A percentile compares a stretch with the other conserved stretches of the same genome.
Evolutionary conservation across 2,113 vertebrate species (phyloP).

Genomic region (Mirounga angustirostris): DNA sequence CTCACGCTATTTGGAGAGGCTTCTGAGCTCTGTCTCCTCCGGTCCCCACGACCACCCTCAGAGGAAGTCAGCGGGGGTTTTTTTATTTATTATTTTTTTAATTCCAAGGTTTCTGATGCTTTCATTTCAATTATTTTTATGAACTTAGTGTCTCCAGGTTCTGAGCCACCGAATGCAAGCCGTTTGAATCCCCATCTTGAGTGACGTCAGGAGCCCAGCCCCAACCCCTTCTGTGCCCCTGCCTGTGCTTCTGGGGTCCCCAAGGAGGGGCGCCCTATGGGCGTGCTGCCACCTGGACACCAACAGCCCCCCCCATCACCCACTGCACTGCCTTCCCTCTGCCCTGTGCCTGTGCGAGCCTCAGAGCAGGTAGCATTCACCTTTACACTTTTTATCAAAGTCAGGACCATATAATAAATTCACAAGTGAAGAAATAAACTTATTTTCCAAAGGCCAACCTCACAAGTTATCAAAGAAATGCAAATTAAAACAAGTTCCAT

Average conservation of each 20-base stretch:
- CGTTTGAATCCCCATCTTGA: not conserved
- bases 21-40: not conserved
- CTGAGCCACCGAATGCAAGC: not conserved
- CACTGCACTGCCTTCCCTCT: not conserved
- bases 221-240: fast-evolving
- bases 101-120: not conserved
- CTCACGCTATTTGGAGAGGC: not conserved
- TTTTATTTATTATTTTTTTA: not conserved
- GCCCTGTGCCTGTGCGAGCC: not conserved
- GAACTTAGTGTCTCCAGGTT: not conserved
- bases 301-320: fast-evolving
- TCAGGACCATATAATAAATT: conserved; percentile 55
- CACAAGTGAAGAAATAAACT: conserved; percentile 47
- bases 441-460: conserved; percentile 77
- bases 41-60: not conserved
- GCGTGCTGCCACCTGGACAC: not conserved
- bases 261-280: fast-evolving
- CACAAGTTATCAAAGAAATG: conserved; percentile 63
- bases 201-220: not conserved
- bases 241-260: not conserved
- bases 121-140: not conserved
- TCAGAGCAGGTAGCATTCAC: not conserved
- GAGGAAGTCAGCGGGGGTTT: not conserved
- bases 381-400: conserved; percentile 57
- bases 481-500: conserved; percentile 55